Evolutionary conservation across 2,888 invertebrate species (phyloP), one percentile per base, ranked within the genome.

Genomic region (Cheiracanthium punctorium): DNA sequence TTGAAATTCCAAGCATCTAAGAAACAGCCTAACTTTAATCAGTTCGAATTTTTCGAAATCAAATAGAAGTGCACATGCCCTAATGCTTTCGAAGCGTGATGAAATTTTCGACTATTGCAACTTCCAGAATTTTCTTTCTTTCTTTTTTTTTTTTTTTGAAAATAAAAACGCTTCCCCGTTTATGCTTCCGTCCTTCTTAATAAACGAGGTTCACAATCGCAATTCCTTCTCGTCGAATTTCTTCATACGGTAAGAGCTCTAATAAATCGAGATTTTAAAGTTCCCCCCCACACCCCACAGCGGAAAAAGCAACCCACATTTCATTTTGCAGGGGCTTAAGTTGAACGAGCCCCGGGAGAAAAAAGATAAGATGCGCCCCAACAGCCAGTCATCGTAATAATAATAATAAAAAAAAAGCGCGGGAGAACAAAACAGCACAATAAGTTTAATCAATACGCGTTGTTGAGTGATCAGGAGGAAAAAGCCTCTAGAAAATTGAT

Each of bases 221-320:
- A 33, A 64, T 43, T 32, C 58, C 70, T 75, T 70, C 20, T 73
- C 17, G 8, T n/a, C 17, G 14, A 48, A 12, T 48, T 48, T 17
- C 12, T 77, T 84, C 64, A 84, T 84, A 77, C 65, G 82, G 82
- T 84, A 84, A 84, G 77, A 77, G 77, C 67, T 73, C 84, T 85
- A 85, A 85, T 85, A 85, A 85, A 85, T 85, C 84, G 84, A 85
- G 84, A 85, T 85, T 85, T 84, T 77, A 84, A 84, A 84, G 72
- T 84, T 70, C 24, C 29, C 28, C 58, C 24, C 58, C 58, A 10
- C 37, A n/a, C 37, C 37, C 37, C 37, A 8, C 37, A 12, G 12
- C 48, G 14, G n/a, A 2, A 17, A 48, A 48, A 48, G 24, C 24
- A 58, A 58, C 58, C 64, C 52, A 84, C 82, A 77, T 84, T 84